phyloP scores from a whole-genome alignment of 2,797 vertebrate species.

The Poeciliopsis turneri region DNA sequence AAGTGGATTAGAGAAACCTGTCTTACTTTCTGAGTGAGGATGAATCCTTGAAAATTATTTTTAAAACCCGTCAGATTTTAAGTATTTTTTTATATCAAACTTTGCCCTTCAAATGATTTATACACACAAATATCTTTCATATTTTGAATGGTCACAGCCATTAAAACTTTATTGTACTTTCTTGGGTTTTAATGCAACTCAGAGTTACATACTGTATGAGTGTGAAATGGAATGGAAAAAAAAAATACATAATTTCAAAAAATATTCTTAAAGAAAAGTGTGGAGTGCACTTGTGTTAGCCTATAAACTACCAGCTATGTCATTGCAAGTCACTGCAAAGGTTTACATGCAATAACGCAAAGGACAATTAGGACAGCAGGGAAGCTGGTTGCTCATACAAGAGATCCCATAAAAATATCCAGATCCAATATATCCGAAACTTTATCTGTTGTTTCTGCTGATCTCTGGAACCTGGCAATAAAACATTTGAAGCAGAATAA shows the following conservation, averaged over 20 bases:
- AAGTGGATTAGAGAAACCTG: background rate
- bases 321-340: background rate
- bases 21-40: background rate
- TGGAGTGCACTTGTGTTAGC: background rate
- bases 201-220: too few relatives aligned
- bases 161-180: too few relatives aligned
- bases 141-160: background rate
- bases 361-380: background rate
- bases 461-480: background rate
- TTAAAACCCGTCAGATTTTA: background rate
- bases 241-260: background rate
- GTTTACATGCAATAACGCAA: background rate
- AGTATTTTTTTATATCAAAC: background rate
- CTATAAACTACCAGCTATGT: too few relatives aligned
- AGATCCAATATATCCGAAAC: background rate
- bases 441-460: background rate
- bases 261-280: background rate
- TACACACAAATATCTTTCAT: background rate
- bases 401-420: background rate
- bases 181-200: too few relatives aligned
- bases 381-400: background rate
- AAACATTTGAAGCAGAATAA: background rate
- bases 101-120: background rate
- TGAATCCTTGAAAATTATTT: background rate
- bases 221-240: too few relatives aligned